phyloP scores from a whole-genome alignment of 2,113 vertebrate species.

The Neoarius graeffei region DNA sequence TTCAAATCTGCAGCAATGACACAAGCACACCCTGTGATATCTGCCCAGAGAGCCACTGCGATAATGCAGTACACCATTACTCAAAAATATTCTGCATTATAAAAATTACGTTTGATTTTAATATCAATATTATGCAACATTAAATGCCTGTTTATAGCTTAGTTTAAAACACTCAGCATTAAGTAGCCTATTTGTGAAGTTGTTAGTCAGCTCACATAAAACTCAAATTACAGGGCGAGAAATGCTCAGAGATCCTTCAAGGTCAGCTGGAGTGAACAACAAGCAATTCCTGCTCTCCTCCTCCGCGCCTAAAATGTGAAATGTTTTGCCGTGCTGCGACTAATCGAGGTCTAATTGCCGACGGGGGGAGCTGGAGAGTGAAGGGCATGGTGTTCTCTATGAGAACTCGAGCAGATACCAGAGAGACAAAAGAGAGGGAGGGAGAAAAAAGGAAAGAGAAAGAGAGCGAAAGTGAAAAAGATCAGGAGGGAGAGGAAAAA shows the following conservation, averaged over 20 bases:
- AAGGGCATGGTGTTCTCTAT: slow-evolving; percentile 42
- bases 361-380: slow-evolving; percentile 33
- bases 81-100: background rate
- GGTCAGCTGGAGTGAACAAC: slow-evolving; percentile 43
- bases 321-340: slow-evolving; percentile 46
- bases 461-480: slow-evolving; percentile 10
- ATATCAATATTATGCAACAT: slow-evolving; percentile 17
- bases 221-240: slow-evolving; percentile 35
- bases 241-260: slow-evolving; percentile 40
- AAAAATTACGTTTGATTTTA: background rate
- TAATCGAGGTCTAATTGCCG: slow-evolving; percentile 50
- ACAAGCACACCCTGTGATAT: background rate
- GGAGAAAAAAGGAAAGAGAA: background rate
- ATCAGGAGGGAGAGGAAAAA: background rate
- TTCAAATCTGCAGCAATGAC: background rate
- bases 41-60: background rate
- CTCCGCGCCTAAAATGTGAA: slow-evolving; percentile 35
- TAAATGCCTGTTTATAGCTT: background rate
- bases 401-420: slow-evolving; percentile 35
- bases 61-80: background rate
- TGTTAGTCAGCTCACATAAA: slow-evolving; percentile 36
- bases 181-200: slow-evolving; percentile 23
- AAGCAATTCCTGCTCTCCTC: slow-evolving; percentile 37
- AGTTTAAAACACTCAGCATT: slow-evolving; percentile 30
- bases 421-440: background rate